Conservation (phyloP, 2,113 vertebrate genomes). For the Phalacrocorax carbo region DNA sequence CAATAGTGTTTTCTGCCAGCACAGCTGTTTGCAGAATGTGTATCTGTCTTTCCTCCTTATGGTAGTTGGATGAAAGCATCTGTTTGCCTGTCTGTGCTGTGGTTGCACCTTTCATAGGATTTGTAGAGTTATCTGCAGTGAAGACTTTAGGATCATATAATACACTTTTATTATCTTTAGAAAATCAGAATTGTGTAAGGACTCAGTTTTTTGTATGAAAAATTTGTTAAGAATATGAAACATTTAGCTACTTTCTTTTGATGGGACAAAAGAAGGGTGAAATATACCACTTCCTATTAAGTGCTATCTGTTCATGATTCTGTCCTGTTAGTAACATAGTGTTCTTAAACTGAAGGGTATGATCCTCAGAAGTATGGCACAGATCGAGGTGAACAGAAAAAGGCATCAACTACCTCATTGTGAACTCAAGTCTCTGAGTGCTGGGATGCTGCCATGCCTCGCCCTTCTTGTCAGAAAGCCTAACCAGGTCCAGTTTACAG, state of each 20-base stretch:
- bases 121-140: not conserved
- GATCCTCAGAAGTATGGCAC: not conserved
- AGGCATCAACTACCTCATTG: not conserved
- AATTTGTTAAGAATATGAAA: not conserved
- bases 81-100: slow-evolving; percentile 49
- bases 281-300: not conserved
- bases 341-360: not conserved
- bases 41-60: slow-evolving; percentile 31
- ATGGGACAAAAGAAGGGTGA: not conserved
- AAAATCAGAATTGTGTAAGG: not conserved
- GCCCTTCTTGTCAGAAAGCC: not conserved
- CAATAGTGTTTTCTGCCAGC: slow-evolving; percentile 10
- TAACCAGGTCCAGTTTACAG: not conserved
- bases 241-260: not conserved
- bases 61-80: slow-evolving; percentile 21
- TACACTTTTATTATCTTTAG: not conserved
- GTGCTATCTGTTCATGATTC: not conserved
- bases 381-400: not conserved
- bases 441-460: not conserved
- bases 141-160: not conserved
- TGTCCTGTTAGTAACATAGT: not conserved
- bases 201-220: not conserved
- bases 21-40: slow-evolving; percentile 47
- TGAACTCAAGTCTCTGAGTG: not conserved
- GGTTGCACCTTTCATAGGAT: slow-evolving; percentile 6